Conservation (phyloP, 2,888 invertebrate species). For the Parnassius mnemosyne region DNA sequence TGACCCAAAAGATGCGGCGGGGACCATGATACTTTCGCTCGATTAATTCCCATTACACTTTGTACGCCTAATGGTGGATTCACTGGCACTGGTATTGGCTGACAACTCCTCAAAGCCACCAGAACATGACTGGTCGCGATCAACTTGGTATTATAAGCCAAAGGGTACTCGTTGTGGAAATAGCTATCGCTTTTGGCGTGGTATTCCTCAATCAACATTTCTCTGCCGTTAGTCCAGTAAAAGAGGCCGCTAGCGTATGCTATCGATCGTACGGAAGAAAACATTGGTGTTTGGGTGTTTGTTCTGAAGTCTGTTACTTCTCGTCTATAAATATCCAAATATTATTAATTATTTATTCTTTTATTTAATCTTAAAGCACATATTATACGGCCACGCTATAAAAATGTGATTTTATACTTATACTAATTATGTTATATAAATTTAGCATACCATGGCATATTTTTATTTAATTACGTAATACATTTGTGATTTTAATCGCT, state of each 20-base stretch:
- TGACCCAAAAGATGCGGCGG: conserved; percentile 87
- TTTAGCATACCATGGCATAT: too few relatives aligned
- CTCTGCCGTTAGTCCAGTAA: conserved; percentile 91
- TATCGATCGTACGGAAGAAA: conserved; percentile 87
- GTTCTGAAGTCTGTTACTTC: conserved; percentile 86
- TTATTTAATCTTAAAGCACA: too few relatives aligned
- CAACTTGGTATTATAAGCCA: conserved; percentile 61
- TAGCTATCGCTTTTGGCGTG: conserved; percentile 84
- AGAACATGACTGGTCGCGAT: conserved; percentile 65
- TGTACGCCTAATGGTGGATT: conserved; percentile 90
- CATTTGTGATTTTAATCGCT: too few relatives aligned
- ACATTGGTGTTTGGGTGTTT: conserved; percentile 88
- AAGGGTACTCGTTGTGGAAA: conserved; percentile 88
- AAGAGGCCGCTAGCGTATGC: conserved; percentile 88
- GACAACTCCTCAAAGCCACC: conserved; percentile 84
- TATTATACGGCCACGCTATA: too few relatives aligned
- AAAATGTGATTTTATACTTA: too few relatives aligned
- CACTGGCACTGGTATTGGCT: conserved; percentile 89
- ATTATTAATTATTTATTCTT: not conserved
- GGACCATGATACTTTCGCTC: conserved; percentile 91
- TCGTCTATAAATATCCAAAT: conserved; percentile 65
- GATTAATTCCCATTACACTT: conserved; percentile 87
- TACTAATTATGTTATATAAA: too few relatives aligned
- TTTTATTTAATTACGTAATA: too few relatives aligned
- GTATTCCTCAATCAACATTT: conserved; percentile 89